phyloP scores from a whole-genome alignment of 1,140 invertebrate species.

The Bombus terrestris region DNA sequence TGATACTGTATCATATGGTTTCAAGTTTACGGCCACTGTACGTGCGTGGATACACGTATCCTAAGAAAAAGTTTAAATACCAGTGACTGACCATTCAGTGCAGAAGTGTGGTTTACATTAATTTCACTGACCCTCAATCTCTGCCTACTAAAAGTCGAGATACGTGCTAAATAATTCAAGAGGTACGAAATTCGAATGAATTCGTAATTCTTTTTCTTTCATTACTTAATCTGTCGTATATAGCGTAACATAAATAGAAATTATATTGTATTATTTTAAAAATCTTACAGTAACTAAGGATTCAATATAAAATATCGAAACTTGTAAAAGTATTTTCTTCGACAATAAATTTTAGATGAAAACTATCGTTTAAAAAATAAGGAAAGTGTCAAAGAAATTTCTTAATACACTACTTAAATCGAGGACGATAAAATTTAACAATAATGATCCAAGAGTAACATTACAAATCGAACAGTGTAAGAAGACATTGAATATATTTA shows the following conservation, averaged over 20 bases:
- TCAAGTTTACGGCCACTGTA: not conserved
- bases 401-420: not conserved
- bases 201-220: not conserved
- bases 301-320: not conserved
- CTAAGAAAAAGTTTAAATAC: not conserved
- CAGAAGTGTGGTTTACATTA: conserved; percentile 13
- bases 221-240: not conserved
- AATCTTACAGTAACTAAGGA: not conserved
- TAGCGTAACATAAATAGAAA: not conserved
- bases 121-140: conserved; percentile 26
- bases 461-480: not conserved
- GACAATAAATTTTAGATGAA: not conserved
- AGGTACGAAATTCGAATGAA: not conserved
- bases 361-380: not conserved
- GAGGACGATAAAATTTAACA: not conserved
- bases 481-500: not conserved
- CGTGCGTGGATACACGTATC: conserved; percentile 40
- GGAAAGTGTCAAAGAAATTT: not conserved
- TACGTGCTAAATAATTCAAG: not conserved
- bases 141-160: not conserved
- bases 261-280: not conserved
- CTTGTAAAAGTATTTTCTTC: not conserved
- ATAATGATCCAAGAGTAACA: too few relatives aligned
- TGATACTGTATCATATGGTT: too few relatives aligned
- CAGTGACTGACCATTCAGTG: not conserved